These are phyloP conservation scores for Thecophora atra DNA, from an alignment of 2,888 invertebrate genomes.

Conservation along the genomic window DNA sequence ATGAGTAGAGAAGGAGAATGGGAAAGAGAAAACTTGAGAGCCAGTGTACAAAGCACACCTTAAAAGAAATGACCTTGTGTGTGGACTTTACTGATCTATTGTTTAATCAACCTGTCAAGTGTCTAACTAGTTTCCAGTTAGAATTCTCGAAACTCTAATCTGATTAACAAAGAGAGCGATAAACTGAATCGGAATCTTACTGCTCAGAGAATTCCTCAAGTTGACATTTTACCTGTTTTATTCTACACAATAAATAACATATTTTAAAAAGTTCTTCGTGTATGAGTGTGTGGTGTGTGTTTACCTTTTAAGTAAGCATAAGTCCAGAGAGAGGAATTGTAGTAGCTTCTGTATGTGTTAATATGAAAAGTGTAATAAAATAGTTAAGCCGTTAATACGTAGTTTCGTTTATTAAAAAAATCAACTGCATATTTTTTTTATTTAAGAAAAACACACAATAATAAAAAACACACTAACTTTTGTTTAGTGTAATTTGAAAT, in stretches of 20 bases:
- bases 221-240: background rate
- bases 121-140: background rate
- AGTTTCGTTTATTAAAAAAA: background rate
- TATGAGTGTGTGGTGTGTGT: too few relatives aligned
- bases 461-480: too few relatives aligned
- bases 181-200: too few relatives aligned
- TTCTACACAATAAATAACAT: background rate
- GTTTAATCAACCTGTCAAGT: constrained; percentile 14
- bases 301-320: too few relatives aligned
- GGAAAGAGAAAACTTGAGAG: background rate
- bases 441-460: too few relatives aligned
- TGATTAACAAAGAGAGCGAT: background rate
- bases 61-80: constrained; percentile 27
- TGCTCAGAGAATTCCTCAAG: background rate
- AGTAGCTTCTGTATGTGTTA: too few relatives aligned
- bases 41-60: background rate
- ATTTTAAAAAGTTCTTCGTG: background rate
- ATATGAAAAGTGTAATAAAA: too few relatives aligned
- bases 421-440: background rate
- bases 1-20: background rate
- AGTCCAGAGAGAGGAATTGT: too few relatives aligned
- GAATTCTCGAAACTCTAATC: background rate
- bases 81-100: constrained; percentile 26
- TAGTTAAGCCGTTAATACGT: too few relatives aligned
- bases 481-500: too few relatives aligned